Percentiles rank a stretch among this genome's conserved stretches.
phyloP scores from a whole-genome alignment of 1,140 invertebrate species.

The Drosophila sucinea region DNA sequence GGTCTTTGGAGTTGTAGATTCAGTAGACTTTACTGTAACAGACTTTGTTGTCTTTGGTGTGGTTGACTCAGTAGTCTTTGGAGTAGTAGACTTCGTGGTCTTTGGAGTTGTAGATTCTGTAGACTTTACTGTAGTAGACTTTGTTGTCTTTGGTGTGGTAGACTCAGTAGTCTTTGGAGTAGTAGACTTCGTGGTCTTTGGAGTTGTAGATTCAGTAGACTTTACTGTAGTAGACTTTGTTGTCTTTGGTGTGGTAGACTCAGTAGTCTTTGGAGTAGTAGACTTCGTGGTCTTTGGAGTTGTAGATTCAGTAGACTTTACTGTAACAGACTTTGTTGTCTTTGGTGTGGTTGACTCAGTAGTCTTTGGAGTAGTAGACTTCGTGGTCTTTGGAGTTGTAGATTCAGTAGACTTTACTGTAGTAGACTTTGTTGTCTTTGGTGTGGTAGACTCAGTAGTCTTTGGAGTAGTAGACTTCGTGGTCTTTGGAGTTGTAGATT shows the following conservation, averaged over 20 bases:
- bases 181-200: slow-evolving; percentile 3
- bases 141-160: slow-evolving; percentile 12
- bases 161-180: slow-evolving; percentile 7
- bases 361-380: background rate
- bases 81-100: background rate
- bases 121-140: background rate
- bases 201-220: slow-evolving; percentile 12
- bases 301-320: background rate
- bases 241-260: background rate
- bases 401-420: background rate
- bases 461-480: background rate
- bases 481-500: background rate
- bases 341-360: slow-evolving; percentile 2
- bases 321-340: background rate
- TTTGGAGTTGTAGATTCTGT: background rate
- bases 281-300: background rate
- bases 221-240: slow-evolving; percentile 5
- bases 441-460: slow-evolving; percentile 3
- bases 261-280: slow-evolving; percentile 5
- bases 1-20: background rate
- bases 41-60: background rate
- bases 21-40: background rate
- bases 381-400: background rate
- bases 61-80: background rate
- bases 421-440: background rate